Evolutionary conservation across 2,888 invertebrate species (phyloP), one percentile per base, ranked within the genome.

Genomic region (Spicauda simplicius): DNA sequence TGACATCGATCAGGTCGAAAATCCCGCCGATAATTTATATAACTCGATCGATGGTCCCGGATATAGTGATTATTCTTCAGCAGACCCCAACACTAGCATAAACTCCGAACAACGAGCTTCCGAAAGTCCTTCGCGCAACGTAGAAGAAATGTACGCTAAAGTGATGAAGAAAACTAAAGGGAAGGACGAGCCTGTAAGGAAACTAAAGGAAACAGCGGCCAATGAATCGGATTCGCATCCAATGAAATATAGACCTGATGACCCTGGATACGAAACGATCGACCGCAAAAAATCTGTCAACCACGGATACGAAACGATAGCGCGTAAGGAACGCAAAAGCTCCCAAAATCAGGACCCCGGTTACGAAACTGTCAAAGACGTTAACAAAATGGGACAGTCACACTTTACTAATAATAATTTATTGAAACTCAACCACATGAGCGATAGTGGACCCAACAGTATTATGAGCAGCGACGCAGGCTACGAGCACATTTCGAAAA

Each of bases 61-160:
- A 1, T 84, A 82, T 68, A 86, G 84, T 61, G 86, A 88, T 64
- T 87, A 89, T 62, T 84, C 86, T 0, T 86, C 86, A 4, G 83
- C 87, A 0, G 90, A 88, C 5, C 81, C 86, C 7, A 86, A 86
- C 72, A 80, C 77, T 41, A 87, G 80, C 78, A 76, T 80, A 57
- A 83, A 78, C 67, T 84, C 83, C 60, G 92, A 87, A 74, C 87
- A 84, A 80, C 88, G 88, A 80, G 86, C 82, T 76, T 91, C 83
- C 68, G 95, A 91, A 56, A 95, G 95, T 79, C 95, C 95, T 0
- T 93, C 94, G 20, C 94, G 95, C 72, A 96, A 96, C 74, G 88
- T 97, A n/a, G 97, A 97, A 76, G 97, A 97, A 77, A 97, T 98
- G 96, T 98, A 98, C 84, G 97, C 97, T 1, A 98, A 97, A 91